phyloP scores from a whole-genome alignment of 2,797 vertebrate genomes.

The Micrastur ruficollis region DNA sequence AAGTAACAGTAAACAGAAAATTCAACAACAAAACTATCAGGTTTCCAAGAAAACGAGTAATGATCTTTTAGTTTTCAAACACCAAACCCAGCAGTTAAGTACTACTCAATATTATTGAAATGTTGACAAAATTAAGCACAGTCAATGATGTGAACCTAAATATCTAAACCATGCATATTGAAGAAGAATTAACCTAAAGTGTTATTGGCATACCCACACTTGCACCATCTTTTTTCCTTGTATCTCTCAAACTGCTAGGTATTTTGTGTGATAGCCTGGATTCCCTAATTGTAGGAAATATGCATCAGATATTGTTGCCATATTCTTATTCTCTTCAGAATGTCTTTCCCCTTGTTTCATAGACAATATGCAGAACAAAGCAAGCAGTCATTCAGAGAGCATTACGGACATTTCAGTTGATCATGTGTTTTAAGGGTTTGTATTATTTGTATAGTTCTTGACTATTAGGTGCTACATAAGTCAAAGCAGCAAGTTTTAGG shows the following conservation, averaged over 20 bases:
- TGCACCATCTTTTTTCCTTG: background rate
- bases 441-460: background rate
- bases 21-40: background rate
- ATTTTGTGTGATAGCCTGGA: background rate
- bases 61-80: background rate
- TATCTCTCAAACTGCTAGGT: background rate
- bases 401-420: background rate
- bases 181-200: background rate
- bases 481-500: background rate
- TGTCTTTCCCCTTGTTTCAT: background rate
- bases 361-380: background rate
- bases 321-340: background rate
- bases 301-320: background rate
- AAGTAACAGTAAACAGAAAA: background rate
- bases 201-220: background rate
- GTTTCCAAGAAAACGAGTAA: background rate
- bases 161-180: background rate
- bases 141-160: background rate
- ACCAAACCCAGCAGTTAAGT: background rate
- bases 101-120: background rate
- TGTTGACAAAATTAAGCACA: background rate
- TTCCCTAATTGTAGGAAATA: background rate
- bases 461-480: background rate
- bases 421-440: background rate
- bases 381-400: background rate